A percentile compares a stretch with the other conserved stretches of the same genome.
These are phyloP conservation scores for Cantharis rustica DNA, from an alignment of 2,888 invertebrate genomes.

Conservation along the genomic window DNA sequence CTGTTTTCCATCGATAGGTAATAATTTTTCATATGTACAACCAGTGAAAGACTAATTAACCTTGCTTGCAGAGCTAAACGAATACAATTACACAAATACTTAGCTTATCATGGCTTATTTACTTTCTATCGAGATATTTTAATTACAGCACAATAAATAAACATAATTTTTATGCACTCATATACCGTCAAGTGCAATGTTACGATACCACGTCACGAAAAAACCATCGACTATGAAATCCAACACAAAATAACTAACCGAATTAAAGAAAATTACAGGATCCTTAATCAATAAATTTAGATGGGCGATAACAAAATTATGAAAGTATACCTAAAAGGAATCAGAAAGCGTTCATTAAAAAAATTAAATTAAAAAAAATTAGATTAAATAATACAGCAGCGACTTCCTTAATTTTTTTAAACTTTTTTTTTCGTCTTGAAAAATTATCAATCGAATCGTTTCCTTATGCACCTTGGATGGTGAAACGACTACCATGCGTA, in stretches of 20 bases:
- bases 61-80: background rate
- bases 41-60: background rate
- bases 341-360: background rate
- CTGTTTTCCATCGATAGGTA: background rate
- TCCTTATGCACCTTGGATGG: background rate
- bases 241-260: background rate
- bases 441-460: background rate
- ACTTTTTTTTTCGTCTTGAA: background rate
- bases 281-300: background rate
- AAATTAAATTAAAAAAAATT: background rate
- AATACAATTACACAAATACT: background rate
- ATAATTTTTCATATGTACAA: background rate
- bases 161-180: background rate
- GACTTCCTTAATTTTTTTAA: background rate
- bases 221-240: background rate
- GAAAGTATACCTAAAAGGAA: background rate
- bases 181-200: background rate
- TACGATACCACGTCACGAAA: background rate
- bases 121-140: background rate
- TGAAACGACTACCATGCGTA: background rate
- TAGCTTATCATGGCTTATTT: background rate
- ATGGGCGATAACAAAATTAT: background rate
- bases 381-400: background rate
- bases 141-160: background rate
- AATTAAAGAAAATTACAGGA: background rate